Base-by-base conservation (phyloP, 2,888 invertebrate species). In the Volucella bombylans region DNA sequence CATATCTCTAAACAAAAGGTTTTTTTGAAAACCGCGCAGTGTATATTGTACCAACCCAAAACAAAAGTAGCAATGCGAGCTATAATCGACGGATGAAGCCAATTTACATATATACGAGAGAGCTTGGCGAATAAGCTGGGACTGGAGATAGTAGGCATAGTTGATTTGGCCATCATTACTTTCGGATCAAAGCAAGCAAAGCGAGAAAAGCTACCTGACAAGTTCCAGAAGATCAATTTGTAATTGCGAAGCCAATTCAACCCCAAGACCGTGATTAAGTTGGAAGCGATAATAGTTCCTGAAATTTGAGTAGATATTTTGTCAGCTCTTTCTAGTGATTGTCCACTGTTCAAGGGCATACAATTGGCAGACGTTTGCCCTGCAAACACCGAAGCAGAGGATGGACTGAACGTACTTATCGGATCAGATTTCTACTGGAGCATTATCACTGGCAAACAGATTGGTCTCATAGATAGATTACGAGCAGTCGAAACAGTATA, bases 61-160 rank as follows among this genome's bases (percentile, higher is more conserved):
- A 54, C 39, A 14, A 15, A 47, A 55, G 3, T 4, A 39, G 54
- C 39, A 1, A 54, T 73, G 45, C 64, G 73, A 0, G 64, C 47
- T 38, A 39, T 73, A 10, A 55, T 73, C 14, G 73, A 74, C 10
- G 73, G 47, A 47, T 61, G 67, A 18, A 76, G 67, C 38, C 76
- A 76, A 15, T 61, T 61, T 41, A 65, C 57, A 0, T 78, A 50
- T 50, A 18, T 78, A 38, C 64, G 64, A 2, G n/a, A 78, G 18
- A 57, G 52, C 55, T 4, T 71, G 0, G 55, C 12, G 12, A n/a
- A 18, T 1, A 78, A 78, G 38, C 18, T 78, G 15, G 47, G 57
- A 18, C 18, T 18, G n/a, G n/a, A n/a, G n/a, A n/a, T n/a, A n/a
- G n/a, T n/a, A n/a, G n/a, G n/a, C n/a, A n/a, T n/a, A n/a, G n/a